Evolutionary conservation across 2,888 invertebrate genomes (phyloP).

Genomic region (Sinopyrophorus schimmeli): DNA sequence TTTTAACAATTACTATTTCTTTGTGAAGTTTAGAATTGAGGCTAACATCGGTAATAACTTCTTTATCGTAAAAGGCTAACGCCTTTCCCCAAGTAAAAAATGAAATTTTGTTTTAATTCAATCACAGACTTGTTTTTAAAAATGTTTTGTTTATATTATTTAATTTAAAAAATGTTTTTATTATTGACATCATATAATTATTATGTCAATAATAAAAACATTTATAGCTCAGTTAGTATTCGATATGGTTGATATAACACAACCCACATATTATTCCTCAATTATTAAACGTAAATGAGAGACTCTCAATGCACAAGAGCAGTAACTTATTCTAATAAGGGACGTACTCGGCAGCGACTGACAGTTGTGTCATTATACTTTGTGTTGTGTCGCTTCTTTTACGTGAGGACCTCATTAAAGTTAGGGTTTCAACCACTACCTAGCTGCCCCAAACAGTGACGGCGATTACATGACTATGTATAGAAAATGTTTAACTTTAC

Average conservation of each 20-base stretch:
- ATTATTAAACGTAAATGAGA: slow-evolving; percentile 37
- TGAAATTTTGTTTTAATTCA: no score
- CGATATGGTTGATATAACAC: no score
- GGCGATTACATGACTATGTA: slow-evolving; percentile 17
- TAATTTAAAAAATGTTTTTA: no score
- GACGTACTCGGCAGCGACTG: slow-evolving; percentile 38
- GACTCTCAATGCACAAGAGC: slow-evolving; percentile 34
- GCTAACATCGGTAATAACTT: no score
- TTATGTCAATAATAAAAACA: no score
- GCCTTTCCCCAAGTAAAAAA: no score
- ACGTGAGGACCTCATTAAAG: slow-evolving; percentile 43
- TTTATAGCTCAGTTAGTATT: no score
- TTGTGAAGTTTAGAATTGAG: slow-evolving; percentile 7
- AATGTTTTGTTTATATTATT: no score
- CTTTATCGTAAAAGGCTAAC: no score
- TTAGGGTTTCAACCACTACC: slow-evolving; percentile 34
- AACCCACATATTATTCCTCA: slow-evolving; percentile 24
- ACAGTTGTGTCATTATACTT: slow-evolving; percentile 43
- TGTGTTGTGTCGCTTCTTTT: slow-evolving; percentile 39
- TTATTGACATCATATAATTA: no score
- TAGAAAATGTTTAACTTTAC: no score
- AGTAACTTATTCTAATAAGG: slow-evolving; percentile 42
- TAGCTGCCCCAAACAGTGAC: slow-evolving; percentile 30
- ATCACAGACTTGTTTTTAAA: no score
- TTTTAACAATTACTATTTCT: slow-evolving; percentile 11